These are phyloP conservation scores for Sphaerodactylus townsendi DNA, from an alignment of 2,113 vertebrate species.

Conservation along the genomic window DNA sequence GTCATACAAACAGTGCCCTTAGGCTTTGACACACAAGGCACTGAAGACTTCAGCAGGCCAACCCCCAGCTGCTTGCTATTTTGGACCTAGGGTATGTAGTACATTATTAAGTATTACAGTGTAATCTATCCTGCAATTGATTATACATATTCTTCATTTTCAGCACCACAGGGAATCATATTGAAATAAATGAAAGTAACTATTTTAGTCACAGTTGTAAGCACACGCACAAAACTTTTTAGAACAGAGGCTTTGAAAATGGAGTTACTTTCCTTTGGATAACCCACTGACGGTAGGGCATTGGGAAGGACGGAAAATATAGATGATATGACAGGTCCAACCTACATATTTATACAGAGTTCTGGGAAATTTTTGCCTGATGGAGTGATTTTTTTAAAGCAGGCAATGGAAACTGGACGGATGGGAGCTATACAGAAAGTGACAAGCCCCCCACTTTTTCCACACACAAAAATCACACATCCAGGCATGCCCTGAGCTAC, in stretches of 20 bases:
- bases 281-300: too few species aligned
- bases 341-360: too few species aligned
- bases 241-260: slow-evolving; percentile 1
- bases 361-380: background rate
- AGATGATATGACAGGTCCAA: background rate
- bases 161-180: slow-evolving; percentile 35
- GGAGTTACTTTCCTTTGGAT: background rate
- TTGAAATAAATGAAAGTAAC: slow-evolving; percentile 21
- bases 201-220: slow-evolving; percentile 36
- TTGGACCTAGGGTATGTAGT: slow-evolving; percentile 12
- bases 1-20: background rate
- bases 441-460: background rate
- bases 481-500: too few species aligned
- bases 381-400: background rate
- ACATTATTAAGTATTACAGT: slow-evolving; percentile 30
- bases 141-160: slow-evolving; percentile 27
- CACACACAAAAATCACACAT: background rate
- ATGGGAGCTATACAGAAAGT: background rate
- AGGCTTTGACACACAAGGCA: slow-evolving; percentile 26
- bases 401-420: background rate
- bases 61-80: slow-evolving; percentile 17
- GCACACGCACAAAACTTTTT: slow-evolving; percentile 35
- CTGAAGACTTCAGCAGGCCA: slow-evolving; percentile 6
- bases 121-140: slow-evolving; percentile 20
- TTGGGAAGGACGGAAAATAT: background rate